Evolutionary conservation across 2,888 invertebrate species (phyloP).

Genomic region (Tupiocoris notatus): DNA sequence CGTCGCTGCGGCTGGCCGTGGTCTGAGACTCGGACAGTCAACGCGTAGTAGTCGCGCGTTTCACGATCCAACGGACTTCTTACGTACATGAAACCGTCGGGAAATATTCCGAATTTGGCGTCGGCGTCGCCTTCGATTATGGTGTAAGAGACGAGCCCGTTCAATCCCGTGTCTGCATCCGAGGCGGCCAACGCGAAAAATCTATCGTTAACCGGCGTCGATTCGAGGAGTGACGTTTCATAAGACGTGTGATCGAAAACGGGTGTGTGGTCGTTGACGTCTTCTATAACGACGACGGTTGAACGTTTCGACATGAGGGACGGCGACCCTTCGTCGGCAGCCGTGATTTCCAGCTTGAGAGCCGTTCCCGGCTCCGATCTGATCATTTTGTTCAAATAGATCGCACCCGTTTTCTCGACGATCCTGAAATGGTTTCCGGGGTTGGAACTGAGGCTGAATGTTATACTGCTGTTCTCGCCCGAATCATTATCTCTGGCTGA

Average conservation of each 20-base stretch:
- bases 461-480: constrained; percentile 82
- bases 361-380: constrained; percentile 70
- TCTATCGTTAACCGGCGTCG: constrained; percentile 84
- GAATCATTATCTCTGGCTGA: constrained; percentile 84
- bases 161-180: constrained; percentile 81
- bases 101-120: constrained; percentile 88
- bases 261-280: constrained; percentile 94
- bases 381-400: constrained; percentile 80
- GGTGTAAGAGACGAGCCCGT: constrained; percentile 75
- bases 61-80: constrained; percentile 84
- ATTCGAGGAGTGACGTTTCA: constrained; percentile 87
- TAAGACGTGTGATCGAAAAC: constrained; percentile 89
- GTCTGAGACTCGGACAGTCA: constrained; percentile 81
- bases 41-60: constrained; percentile 84
- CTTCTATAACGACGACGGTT: constrained; percentile 71
- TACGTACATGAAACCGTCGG: constrained; percentile 89
- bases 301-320: constrained; percentile 72
- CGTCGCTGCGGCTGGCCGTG: constrained; percentile 69
- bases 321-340: constrained; percentile 78
- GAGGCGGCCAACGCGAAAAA: constrained; percentile 87
- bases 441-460: constrained; percentile 77
- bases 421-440: constrained; percentile 80
- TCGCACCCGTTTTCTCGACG: constrained; percentile 81
- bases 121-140: constrained; percentile 85
- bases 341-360: constrained; percentile 74